These are phyloP conservation scores for Doryteuthis pealeii DNA, from an alignment of 1,140 invertebrate genomes.

Conservation along the genomic window DNA sequence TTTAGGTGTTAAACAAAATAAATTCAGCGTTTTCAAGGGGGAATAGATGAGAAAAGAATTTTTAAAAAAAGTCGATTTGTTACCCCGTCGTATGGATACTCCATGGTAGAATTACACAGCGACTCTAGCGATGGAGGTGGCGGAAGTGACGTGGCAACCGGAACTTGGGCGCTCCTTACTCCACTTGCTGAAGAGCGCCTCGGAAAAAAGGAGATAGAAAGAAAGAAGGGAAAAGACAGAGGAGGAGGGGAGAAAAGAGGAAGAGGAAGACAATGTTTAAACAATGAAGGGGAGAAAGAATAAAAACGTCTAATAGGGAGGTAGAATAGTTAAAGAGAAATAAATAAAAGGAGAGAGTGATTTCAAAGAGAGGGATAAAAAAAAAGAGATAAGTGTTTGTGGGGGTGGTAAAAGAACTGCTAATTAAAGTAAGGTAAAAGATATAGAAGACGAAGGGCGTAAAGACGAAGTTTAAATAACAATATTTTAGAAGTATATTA, in stretches of 20 bases:
- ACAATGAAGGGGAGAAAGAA: too few species aligned
- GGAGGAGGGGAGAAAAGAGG: slow-evolving; percentile 14
- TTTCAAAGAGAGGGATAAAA: background rate
- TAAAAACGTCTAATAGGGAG: background rate
- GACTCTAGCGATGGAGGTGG: background rate
- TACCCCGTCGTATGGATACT: background rate
- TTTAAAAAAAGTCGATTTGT: background rate
- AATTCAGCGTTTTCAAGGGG: background rate
- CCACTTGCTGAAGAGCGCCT: background rate
- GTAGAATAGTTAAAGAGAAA: background rate
- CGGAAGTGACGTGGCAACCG: background rate
- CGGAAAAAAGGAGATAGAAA: slow-evolving; percentile 17
- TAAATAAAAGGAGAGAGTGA: background rate
- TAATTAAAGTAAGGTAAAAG: too few species aligned
- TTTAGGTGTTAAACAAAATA: background rate
- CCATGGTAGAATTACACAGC: background rate
- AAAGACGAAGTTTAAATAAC: too few species aligned
- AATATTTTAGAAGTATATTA: too few species aligned
- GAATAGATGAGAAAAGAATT: background rate
- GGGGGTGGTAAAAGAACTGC: too few species aligned
- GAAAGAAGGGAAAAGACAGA: slow-evolving; percentile 25
- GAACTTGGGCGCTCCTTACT: background rate
- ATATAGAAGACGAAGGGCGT: too few species aligned
- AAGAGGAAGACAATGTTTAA: slow-evolving; percentile 10
- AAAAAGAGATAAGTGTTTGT: background rate